Base-by-base conservation (phyloP, 2,113 vertebrate species). In the Pantherophis guttatus region DNA sequence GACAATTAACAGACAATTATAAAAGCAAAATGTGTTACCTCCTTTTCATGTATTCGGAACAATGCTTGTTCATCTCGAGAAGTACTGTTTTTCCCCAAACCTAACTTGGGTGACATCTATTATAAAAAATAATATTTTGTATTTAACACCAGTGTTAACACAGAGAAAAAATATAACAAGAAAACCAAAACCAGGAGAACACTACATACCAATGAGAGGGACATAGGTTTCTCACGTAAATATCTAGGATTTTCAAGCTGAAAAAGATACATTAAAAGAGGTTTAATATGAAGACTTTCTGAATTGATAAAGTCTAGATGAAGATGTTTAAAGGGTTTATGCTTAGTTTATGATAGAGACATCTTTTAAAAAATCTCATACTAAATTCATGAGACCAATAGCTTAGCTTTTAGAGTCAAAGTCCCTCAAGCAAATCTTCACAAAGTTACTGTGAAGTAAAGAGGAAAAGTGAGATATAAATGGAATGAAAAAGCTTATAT, bases 241-340 rank as follows among this genome's bases (percentile, higher is more conserved):
- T 99, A 99, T 95, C 98, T 98, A 94, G 98, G 98, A 95, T 99
- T 99, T 98, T 99, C 98, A 94, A 99, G 97, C 99, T 99, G 97
- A 70, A 96, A 98, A 97, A 97, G 93, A 96, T 93, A 96, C 89
- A 96, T 17, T 11, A 96, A 96, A 55, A 85, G 94, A 75, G 93
- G 3, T 15, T 86, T 94, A 94, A 86, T 39, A 93, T 0, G 33
- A 19, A 24, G 24, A 7, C 48, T 89, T 62, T 93, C 92, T 93
- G 91, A 50, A 91, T 91, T 21, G 15, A 29, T 13, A 65, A 62
- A 54, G 53, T 88, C 48, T 1, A 44, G 5, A 65, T 9, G 24
- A 70, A 70, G 29, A 70, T 2, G 0, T 86, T 89, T 89, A 54
- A 19, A 50, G n/a, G 17, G 75, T 57, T 55, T 13, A 48, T n/a